Evolutionary conservation across 1,140 invertebrate genomes (phyloP).

Genomic region (Cydia fagiglandana): DNA sequence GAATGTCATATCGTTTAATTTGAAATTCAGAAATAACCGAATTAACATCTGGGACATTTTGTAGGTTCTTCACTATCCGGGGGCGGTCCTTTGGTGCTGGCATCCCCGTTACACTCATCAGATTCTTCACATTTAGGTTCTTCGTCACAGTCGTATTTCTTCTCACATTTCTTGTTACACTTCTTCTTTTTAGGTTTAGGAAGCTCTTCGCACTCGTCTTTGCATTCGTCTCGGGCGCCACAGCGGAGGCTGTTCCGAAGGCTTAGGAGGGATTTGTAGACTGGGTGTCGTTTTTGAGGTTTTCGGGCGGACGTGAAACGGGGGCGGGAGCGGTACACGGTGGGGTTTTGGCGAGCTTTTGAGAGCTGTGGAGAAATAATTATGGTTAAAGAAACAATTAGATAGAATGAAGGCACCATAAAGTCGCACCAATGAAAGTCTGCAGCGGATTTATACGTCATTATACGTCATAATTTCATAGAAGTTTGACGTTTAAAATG

Average conservation of each 20-base stretch:
- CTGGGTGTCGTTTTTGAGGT: constrained; percentile 37
- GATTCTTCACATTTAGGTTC: neutral
- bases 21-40: neutral
- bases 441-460: too few species aligned
- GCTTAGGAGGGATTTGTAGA: constrained; percentile 46
- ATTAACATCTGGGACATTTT: neutral
- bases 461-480: too few species aligned
- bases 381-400: neutral
- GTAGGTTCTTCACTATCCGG: neutral
- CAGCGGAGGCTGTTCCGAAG: constrained; percentile 48
- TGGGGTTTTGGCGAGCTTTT: neutral
- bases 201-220: constrained; percentile 40
- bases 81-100: neutral
- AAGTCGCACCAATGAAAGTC: too few species aligned
- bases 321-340: neutral
- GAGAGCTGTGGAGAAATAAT: neutral
- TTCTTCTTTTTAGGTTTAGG: constrained; percentile 7
- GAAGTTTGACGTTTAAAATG: too few species aligned
- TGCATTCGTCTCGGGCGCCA: constrained; percentile 47
- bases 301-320: neutral
- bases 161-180: constrained; percentile 34
- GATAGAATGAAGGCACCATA: too few species aligned
- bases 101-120: neutral
- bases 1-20: neutral
- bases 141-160: constrained; percentile 37